Evolutionary conservation across 2,113 vertebrate species (phyloP).

Genomic region (Pseudorectes ferrugineus): DNA sequence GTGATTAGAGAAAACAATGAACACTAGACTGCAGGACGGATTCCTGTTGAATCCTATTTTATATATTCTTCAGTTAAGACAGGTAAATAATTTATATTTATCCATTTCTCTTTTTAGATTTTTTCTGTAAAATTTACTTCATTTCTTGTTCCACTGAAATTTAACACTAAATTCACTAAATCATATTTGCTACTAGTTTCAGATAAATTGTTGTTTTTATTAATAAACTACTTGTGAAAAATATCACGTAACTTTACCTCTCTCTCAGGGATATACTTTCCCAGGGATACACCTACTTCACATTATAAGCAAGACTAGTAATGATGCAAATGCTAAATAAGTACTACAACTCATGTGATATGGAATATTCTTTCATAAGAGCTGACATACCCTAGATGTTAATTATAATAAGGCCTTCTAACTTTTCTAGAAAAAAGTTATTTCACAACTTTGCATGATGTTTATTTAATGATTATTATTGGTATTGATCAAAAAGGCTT

Average conservation of each 20-base stretch:
- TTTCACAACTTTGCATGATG: not conserved
- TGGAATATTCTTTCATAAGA: not conserved
- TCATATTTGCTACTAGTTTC: not conserved
- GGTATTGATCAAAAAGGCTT: not conserved
- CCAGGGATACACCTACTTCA: not conserved
- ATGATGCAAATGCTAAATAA: not conserved
- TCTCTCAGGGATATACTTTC: not conserved
- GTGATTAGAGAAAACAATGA: not conserved
- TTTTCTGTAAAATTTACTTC: not conserved
- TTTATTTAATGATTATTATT: not conserved
- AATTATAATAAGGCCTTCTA: not conserved
- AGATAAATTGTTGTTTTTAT: not conserved
- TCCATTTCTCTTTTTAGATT: not conserved
- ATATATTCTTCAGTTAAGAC: not conserved
- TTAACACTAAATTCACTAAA: not conserved
- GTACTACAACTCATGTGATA: not conserved
- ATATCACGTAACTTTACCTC: not conserved
- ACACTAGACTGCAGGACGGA: not conserved
- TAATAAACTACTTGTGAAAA: not conserved
- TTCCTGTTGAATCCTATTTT: not conserved
- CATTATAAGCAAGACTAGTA: not conserved
- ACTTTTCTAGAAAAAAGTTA: not conserved
- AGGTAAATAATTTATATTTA: not conserved
- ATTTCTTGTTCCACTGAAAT: not conserved
- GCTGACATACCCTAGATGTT: not conserved